Conservation (phyloP, 2,113 vertebrate genomes). For the Tetrao urogallus region DNA sequence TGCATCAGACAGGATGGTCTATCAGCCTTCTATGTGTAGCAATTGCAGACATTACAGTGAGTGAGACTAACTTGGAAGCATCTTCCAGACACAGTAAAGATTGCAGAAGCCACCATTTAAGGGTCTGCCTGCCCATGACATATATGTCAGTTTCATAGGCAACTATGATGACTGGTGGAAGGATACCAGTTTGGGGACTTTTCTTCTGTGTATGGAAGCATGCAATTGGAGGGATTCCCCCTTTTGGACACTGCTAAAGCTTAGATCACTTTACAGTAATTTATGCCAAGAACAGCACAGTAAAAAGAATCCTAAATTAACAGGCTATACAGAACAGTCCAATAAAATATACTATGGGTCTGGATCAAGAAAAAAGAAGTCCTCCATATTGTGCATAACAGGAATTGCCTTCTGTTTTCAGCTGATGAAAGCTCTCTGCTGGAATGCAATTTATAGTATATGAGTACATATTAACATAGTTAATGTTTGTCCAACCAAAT, state of each 20-base stretch:
- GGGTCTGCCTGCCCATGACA: not conserved
- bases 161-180: not conserved
- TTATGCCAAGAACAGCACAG: not conserved
- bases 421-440: not conserved
- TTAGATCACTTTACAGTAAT: not conserved
- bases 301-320: not conserved
- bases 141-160: not conserved
- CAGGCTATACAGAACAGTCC: not conserved
- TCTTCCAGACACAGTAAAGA: not conserved
- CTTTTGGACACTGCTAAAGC: not conserved
- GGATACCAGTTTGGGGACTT: not conserved
- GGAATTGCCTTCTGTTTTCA: not conserved
- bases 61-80: not conserved
- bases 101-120: not conserved
- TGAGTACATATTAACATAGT: not conserved
- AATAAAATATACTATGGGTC: not conserved
- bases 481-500: not conserved
- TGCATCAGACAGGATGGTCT: fast-evolving
- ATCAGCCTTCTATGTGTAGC: not conserved
- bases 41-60: not conserved
- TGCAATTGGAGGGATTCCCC: not conserved
- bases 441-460: not conserved
- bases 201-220: not conserved
- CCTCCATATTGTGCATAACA: not conserved
- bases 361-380: not conserved